These are phyloP conservation scores for Urocyon cinereoargenteus DNA, from an alignment of 2,797 vertebrate genomes.

Conservation along the genomic window DNA sequence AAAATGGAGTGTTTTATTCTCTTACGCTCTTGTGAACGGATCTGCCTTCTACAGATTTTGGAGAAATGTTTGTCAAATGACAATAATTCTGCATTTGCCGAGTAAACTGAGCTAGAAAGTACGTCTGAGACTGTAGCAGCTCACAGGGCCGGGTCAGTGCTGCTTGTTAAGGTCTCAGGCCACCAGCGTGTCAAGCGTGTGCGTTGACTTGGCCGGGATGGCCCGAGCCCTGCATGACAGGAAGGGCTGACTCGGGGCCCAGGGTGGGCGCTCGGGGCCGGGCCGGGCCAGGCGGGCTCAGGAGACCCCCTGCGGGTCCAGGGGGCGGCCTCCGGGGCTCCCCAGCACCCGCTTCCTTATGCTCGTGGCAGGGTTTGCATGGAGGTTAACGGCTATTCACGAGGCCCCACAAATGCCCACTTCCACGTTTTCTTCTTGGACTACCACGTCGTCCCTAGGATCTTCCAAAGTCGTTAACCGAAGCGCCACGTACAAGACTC, in stretches of 20 bases:
- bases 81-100: slow-evolving; percentile 49
- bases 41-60: neutral
- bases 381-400: neutral
- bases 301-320: no score
- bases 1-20: slow-evolving; percentile 43
- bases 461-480: neutral
- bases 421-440: slow-evolving; percentile 9
- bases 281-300: no score
- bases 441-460: neutral
- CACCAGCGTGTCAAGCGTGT: neutral
- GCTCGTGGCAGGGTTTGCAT: neutral
- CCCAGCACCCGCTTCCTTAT: no score
- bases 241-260: no score
- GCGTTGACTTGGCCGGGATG: no score
- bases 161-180: slow-evolving; percentile 21
- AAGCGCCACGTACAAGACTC: neutral
- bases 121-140: neutral
- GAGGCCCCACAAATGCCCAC: slow-evolving; percentile 43
- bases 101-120: slow-evolving; percentile 59
- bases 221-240: no score
- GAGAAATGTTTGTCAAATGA: slow-evolving; percentile 56
- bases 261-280: no score
- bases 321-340: no score
- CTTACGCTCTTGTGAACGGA: slow-evolving; percentile 25
- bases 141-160: neutral